Evolutionary conservation across 2,797 vertebrate genomes (phyloP).

Genomic region (Sebastes kiyomatsui): DNA sequence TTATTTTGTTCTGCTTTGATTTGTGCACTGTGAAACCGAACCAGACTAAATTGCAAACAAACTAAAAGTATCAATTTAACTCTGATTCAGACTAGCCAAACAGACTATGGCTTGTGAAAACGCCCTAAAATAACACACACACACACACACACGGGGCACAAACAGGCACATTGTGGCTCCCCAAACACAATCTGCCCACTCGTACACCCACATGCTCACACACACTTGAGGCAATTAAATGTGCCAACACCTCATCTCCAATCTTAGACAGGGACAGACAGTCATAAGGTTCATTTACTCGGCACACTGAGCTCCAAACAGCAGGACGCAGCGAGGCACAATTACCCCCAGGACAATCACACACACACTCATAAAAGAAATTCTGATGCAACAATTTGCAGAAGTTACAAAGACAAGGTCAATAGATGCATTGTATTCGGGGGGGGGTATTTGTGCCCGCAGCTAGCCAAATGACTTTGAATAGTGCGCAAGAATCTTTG

Average conservation of each 20-base stretch:
- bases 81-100: too few relatives aligned
- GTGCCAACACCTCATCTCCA: slow-evolving; percentile 58
- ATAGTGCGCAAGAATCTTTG: slow-evolving; percentile 33
- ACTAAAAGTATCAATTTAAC: too few relatives aligned
- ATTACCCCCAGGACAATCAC: slow-evolving; percentile 41
- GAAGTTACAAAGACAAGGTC: slow-evolving; percentile 64
- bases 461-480: slow-evolving; percentile 47
- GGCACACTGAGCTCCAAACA: slow-evolving; percentile 43
- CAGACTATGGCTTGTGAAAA: too few relatives aligned
- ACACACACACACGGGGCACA: background rate
- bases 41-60: too few relatives aligned
- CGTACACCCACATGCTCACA: slow-evolving; percentile 24
- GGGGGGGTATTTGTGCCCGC: slow-evolving; percentile 22
- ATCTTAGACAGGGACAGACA: slow-evolving; percentile 47
- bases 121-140: background rate
- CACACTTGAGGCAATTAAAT: slow-evolving; percentile 54
- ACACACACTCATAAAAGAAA: slow-evolving; percentile 47
- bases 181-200: slow-evolving; percentile 5
- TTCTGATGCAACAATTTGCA: slow-evolving; percentile 61
- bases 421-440: slow-evolving; percentile 39
- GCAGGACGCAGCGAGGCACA: slow-evolving; percentile 34
- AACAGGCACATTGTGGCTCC: background rate
- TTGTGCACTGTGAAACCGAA: too few relatives aligned
- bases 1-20: too few relatives aligned
- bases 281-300: slow-evolving; percentile 40